Base-by-base conservation (phyloP, 2,797 vertebrate genomes). In the Sphaeramia orbicularis region DNA sequence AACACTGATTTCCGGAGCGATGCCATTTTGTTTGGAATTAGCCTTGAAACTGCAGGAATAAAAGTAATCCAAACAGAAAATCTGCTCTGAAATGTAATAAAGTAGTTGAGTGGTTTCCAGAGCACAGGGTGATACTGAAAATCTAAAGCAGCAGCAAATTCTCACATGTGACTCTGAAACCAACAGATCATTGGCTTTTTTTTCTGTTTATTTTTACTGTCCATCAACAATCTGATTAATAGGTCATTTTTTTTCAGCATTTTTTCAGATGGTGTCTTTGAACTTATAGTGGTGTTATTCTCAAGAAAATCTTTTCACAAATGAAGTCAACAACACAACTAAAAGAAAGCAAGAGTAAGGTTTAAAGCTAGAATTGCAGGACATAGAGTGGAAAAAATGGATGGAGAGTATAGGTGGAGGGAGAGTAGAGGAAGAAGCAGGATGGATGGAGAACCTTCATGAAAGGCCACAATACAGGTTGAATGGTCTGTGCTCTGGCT, bases 401-500 rank as follows among this genome's bases (percentile, higher is more conserved):
- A 50, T 12, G 2, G 51, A 47, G 36, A 37, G 55, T 7, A 18
- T 7, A 18, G 15, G 7, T 53, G 21, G 7, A 16, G 38, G 38
- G 7, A 15, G 32, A 50, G 43, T 21, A 13, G 1, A 11, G 27
- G 21, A 42, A 16, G 19, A 9, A 16, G 14, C 14, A 41, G 56
- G 42, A 68, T 60, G 53, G 45, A 66, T 50, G 47, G 27, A 80
- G 27, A 66, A 19, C 2, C 43, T 65, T 57, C 59, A 74, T 60
- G 43, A 52, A 41, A 64, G 56, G 45, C 35, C 35, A 49, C 27
- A 55, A 61, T 41, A 38, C 37, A 56, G 35, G 74, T 73, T 65
- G 56, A 79, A 35, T 43, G 66, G 68, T 76, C 61, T 63, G 54
- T 67, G 71, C 58, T 84, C 54, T 71, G 16, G 42, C 83, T 84